A percentile compares a stretch with the other conserved stretches of the same genome.
These are phyloP conservation scores for Metalampra italica DNA, from an alignment of 2,888 invertebrate species.

Conservation along the genomic window DNA sequence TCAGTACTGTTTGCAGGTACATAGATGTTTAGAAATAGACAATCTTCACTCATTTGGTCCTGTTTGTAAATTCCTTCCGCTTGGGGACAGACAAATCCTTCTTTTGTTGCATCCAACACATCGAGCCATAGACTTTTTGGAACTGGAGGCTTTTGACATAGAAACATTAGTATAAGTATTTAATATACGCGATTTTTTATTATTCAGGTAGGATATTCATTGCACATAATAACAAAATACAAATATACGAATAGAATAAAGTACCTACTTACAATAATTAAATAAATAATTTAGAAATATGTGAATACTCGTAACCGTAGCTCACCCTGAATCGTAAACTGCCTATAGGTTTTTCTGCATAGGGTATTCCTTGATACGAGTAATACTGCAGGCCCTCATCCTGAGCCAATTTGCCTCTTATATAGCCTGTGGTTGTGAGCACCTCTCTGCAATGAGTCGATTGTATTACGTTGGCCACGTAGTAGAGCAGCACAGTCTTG, in stretches of 20 bases:
- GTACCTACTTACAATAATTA: no score
- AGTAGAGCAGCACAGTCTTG: neutral
- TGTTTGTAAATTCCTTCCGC: conserved; percentile 9
- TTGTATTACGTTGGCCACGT: neutral
- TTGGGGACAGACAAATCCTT: conserved; percentile 28
- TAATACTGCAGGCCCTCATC: conserved; percentile 19
- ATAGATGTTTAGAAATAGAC: conserved; percentile 28
- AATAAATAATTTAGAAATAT: neutral
- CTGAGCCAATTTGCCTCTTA: conserved; percentile 23
- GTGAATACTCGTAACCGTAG: neutral
- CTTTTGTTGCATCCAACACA: conserved; percentile 22
- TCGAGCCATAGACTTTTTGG: conserved; percentile 26
- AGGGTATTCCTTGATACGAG: conserved; percentile 33
- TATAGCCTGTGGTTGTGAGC: conserved; percentile 20
- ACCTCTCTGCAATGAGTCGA: conserved; percentile 13
- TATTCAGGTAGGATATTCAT: no score
- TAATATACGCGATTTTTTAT: neutral
- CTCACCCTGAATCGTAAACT: conserved; percentile 27
- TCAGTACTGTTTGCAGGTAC: conserved; percentile 21
- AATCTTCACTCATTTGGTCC: conserved; percentile 30
- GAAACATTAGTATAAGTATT: neutral
- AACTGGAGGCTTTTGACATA: conserved; percentile 24
- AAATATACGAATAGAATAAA: no score
- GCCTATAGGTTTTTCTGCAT: conserved; percentile 29
- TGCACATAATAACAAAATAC: no score